Base-by-base conservation (phyloP, 35 echinoderm and acorn worm genomes). In the Apostichopus californicus region DNA sequence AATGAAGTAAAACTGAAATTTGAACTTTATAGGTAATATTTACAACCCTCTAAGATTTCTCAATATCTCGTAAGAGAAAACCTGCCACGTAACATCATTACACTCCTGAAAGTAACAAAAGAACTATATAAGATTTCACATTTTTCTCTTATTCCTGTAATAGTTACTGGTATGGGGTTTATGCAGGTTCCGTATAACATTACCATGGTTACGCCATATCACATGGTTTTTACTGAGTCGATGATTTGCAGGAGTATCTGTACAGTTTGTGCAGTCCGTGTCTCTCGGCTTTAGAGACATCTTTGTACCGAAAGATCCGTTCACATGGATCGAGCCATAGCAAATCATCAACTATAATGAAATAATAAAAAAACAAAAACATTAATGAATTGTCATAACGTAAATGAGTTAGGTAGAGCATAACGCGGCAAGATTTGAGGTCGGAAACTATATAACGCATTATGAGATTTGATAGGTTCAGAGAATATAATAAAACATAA, bases 261-360 rank as follows among this genome's bases (percentile, higher is more conserved):
- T 85, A 85, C 4, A 17, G 55, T 52, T 85, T 85, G 17, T 58
- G 17, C 8, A 85, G 55, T 8, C 81, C 81, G 55, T 17, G 11
- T 59, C 81, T 54, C 5, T 85, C 81, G 55, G 55, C 56, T 20
- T 59, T 59, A 9, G 17, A 21, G 12, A 85, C 81, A 24, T 85
- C 81, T 25, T 85, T 85, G 23, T 58, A 85, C 6, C 81, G 81
- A 21, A 85, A n/a, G 15, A 85, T 59, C 8, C 9, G 2, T 23
- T 85, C 81, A 25, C 81, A 85, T 23, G 57, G 55, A 58, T 85
- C 81, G 8, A 85, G 23, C 5, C 21, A 22, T 17, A 9, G 6
- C 7, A 85, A 60, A 59, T 85, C 55, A 55, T 85, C 55, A 57
- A 85, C 81, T 85, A 55, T 85, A 18, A 55, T 20, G 8, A 56